phyloP scores from a whole-genome alignment of 2,797 vertebrate species.

The Gallinago solitaria region DNA sequence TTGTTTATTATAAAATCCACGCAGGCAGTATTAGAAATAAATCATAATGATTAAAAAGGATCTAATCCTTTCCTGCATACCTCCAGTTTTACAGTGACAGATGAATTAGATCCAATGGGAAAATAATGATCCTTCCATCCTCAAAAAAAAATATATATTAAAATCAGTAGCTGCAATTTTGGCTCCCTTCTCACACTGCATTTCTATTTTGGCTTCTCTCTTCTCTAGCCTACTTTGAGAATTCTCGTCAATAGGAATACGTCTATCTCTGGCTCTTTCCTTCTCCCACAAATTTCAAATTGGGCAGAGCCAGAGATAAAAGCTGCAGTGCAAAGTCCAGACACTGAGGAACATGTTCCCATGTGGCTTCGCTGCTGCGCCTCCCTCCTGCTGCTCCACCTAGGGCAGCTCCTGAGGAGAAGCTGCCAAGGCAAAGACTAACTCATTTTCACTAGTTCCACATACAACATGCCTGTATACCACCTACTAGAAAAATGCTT shows the following conservation, averaged over 20 bases:
- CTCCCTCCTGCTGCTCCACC: neutral
- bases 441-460: neutral
- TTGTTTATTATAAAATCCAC: neutral
- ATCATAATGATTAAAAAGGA: neutral
- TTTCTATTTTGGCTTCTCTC: slow-evolving; percentile 2
- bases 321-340: neutral
- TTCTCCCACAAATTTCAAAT: neutral
- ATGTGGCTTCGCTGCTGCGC: neutral
- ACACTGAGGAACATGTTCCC: neutral
- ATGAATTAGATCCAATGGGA: neutral
- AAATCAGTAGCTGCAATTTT: neutral
- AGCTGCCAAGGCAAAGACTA: neutral
- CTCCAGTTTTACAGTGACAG: neutral
- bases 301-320: neutral
- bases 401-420: neutral
- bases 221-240: neutral
- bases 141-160: neutral
- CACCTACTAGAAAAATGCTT: neutral
- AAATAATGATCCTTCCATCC: neutral
- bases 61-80: neutral
- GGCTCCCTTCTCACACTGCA: neutral
- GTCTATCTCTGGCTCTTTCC: neutral
- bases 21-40: slow-evolving; percentile 1
- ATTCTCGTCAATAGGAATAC: neutral
- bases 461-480: neutral